Conservation (phyloP, 2,113 vertebrate species). For the Tragelaphus strepsiceros region DNA sequence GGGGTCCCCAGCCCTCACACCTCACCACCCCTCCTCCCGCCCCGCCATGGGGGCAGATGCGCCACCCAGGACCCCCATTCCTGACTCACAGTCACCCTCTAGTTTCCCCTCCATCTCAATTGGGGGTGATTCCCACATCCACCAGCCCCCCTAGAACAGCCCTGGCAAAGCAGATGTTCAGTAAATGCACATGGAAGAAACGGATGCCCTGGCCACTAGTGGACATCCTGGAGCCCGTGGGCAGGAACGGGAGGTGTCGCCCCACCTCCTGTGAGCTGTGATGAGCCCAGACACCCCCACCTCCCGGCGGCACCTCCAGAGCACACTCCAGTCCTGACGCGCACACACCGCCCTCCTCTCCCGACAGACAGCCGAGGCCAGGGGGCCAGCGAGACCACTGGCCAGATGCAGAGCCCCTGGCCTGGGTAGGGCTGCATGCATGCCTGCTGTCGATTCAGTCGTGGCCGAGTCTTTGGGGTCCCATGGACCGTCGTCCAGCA, state of each 20-base stretch:
- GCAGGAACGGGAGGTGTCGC: rapidly evolving
- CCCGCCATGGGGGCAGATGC: not conserved
- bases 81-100: too few relatives aligned
- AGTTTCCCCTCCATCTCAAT: not conserved
- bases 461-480: not conserved
- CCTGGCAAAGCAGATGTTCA: not conserved
- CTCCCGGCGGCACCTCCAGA: rapidly evolving
- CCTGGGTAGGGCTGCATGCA: rapidly evolving
- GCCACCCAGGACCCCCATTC: too few relatives aligned
- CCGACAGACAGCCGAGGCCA: rapidly evolving
- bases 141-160: rapidly evolving
- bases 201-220: rapidly evolving
- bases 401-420: rapidly evolving
- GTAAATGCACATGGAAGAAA: rapidly evolving
- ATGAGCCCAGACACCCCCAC: not conserved
- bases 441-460: rapidly evolving
- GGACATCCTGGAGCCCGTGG: rapidly evolving
- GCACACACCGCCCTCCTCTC: not conserved
- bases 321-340: rapidly evolving
- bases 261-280: not conserved
- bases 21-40: rapidly evolving
- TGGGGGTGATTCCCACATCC: rapidly evolving
- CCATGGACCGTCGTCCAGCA: not conserved
- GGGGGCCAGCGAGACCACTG: not conserved
- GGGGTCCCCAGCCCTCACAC: not conserved